These are phyloP conservation scores for Apodemia zela DNA, from an alignment of 2,888 invertebrate genomes.

Conservation along the genomic window DNA sequence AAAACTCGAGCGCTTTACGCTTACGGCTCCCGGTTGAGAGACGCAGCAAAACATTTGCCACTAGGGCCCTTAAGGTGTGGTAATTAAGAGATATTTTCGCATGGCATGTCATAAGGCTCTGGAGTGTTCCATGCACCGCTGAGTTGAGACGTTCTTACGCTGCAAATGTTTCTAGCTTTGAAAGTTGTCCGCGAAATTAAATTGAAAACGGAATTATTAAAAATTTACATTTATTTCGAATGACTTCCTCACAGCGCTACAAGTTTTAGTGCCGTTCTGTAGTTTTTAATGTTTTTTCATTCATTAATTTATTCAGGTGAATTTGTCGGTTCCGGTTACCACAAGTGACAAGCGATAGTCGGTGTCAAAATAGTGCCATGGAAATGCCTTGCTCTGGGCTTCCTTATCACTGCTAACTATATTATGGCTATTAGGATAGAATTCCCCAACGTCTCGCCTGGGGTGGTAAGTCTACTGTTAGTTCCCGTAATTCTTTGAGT, in stretches of 20 bases:
- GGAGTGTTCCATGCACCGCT: slow-evolving; percentile 51
- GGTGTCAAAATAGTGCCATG: too few relatives aligned
- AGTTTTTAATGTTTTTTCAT: slow-evolving; percentile 5
- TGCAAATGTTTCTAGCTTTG: slow-evolving; percentile 54
- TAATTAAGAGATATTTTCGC: slow-evolving; percentile 71
- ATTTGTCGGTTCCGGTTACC: too few relatives aligned
- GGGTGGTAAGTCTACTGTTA: too few relatives aligned
- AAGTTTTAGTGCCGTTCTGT: slow-evolving; percentile 19
- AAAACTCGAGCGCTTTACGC: slow-evolving; percentile 53
- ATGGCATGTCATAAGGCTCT: slow-evolving; percentile 59
- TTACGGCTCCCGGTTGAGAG: slow-evolving; percentile 47
- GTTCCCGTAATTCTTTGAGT: too few relatives aligned
- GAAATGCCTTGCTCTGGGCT: too few relatives aligned
- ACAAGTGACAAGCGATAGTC: too few relatives aligned
- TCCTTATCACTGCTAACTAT: too few relatives aligned
- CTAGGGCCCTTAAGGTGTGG: slow-evolving; percentile 65
- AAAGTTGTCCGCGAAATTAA: slow-evolving; percentile 59
- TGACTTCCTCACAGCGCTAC: slow-evolving; percentile 24
- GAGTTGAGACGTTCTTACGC: slow-evolving; percentile 49
- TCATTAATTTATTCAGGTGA: slow-evolving; percentile 5
- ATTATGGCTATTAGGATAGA: too few relatives aligned
- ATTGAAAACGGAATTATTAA: slow-evolving; percentile 58
- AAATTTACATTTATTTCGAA: slow-evolving; percentile 39
- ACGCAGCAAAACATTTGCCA: slow-evolving; percentile 48
- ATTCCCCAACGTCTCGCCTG: too few relatives aligned